Evolutionary conservation across 2,888 invertebrate genomes (phyloP).

Genomic region (Tanypteryx hageni): DNA sequence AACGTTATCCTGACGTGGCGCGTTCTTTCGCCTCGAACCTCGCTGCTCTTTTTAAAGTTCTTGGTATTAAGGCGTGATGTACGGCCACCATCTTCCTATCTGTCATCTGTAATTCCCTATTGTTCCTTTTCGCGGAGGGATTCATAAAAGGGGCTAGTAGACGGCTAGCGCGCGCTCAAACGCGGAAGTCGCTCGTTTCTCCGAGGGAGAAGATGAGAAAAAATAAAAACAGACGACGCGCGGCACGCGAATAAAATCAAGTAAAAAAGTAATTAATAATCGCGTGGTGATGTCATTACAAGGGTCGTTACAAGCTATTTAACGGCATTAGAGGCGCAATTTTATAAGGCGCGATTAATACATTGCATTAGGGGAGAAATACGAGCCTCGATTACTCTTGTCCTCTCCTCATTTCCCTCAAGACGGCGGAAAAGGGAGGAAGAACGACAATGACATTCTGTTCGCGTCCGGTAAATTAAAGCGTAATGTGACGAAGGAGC

Average conservation of each 20-base stretch:
- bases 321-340: neutral
- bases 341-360: conserved; percentile 7
- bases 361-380: neutral
- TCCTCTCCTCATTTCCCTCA: neutral
- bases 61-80: conserved; percentile 46
- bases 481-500: neutral
- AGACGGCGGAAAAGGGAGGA: neutral
- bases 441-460: neutral
- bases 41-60: neutral
- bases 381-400: conserved; percentile 1
- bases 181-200: neutral
- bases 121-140: neutral
- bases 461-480: neutral
- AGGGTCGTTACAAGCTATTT: conserved; percentile 26
- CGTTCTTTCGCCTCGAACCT: neutral
- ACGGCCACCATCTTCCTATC: conserved; percentile 25
- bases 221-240: neutral
- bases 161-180: neutral
- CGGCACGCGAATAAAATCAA: neutral
- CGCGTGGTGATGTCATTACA: neutral
- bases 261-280: neutral
- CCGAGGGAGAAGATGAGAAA: neutral
- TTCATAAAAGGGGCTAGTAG: conserved; percentile 41
- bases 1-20: neutral
- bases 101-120: conserved; percentile 54